These are phyloP conservation scores for Toxostoma redivivum DNA, from an alignment of 2,113 vertebrate species.

Conservation along the genomic window DNA sequence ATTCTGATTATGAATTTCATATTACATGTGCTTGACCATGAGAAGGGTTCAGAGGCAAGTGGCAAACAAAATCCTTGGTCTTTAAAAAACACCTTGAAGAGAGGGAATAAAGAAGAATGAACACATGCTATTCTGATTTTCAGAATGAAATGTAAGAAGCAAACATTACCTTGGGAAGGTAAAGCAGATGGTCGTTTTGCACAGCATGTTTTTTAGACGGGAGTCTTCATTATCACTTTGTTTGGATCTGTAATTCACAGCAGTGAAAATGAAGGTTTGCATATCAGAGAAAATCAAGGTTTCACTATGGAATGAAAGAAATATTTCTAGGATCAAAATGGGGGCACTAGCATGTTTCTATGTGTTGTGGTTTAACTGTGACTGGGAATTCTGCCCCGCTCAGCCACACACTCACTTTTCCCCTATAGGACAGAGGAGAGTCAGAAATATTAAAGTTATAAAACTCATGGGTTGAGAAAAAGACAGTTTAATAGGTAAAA, in stretches of 20 bases:
- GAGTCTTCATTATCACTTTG: not conserved
- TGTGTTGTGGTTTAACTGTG: not conserved
- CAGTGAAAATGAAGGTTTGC: not conserved
- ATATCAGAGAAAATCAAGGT: not conserved
- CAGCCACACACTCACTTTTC: accelerated
- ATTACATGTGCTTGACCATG: not conserved
- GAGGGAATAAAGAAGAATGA: not conserved
- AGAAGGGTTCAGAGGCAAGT: not conserved
- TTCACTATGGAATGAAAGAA: not conserved
- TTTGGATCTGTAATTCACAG: not conserved
- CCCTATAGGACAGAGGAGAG: accelerated
- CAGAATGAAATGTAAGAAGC: not conserved
- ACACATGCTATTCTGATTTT: not conserved
- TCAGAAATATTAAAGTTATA: not conserved
- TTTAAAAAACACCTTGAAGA: not conserved
- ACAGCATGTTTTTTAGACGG: not conserved
- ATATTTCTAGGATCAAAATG: not conserved
- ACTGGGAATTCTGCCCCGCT: accelerated
- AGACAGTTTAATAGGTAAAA: not conserved
- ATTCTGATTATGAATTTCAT: accelerated
- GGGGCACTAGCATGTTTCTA: accelerated
- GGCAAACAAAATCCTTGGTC: not conserved
- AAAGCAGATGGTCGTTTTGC: not conserved
- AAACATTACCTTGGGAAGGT: not conserved
- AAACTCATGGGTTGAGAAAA: not conserved